phyloP scores from a whole-genome alignment of 2,113 vertebrate genomes.

The Microcebus murinus region DNA sequence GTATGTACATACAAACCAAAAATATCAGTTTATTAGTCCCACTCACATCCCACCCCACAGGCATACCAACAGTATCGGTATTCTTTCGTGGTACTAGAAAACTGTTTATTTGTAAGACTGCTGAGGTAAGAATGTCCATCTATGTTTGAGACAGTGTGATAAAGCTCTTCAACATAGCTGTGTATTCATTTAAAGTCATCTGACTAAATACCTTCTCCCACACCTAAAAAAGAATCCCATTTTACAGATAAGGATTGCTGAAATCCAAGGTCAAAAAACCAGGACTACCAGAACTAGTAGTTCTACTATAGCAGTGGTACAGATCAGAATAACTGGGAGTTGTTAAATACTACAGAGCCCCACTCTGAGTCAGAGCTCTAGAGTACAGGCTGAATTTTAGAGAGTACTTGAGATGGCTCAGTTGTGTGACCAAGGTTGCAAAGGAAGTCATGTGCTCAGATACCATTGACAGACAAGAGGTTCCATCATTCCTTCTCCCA shows the following conservation, averaged over 20 bases:
- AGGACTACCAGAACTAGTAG: no score
- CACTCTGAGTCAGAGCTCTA: neutral
- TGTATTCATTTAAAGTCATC: neutral
- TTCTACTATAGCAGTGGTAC: neutral
- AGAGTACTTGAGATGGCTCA: neutral
- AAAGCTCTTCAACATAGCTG: neutral
- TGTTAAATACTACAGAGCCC: neutral
- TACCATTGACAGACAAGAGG: neutral
- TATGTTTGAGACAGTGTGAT: neutral
- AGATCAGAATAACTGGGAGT: neutral
- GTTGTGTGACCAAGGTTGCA: neutral
- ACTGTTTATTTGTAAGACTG: neutral
- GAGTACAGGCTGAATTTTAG: neutral
- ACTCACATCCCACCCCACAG: neutral
- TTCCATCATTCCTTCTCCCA: neutral
- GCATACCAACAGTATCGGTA: neutral
- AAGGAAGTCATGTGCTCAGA: neutral
- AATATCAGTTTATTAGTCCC: neutral
- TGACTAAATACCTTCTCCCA: neutral
- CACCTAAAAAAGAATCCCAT: neutral
- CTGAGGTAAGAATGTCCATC: neutral
- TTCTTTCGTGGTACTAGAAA: neutral
- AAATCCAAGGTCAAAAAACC: neutral
- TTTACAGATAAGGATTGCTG: neutral
- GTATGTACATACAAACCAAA: conserved; percentile 33